Percentiles rank a stretch among this genome's conserved stretches.
Evolutionary conservation across 2,797 vertebrate species (phyloP).

Genomic region (Sebastes itinus): DNA sequence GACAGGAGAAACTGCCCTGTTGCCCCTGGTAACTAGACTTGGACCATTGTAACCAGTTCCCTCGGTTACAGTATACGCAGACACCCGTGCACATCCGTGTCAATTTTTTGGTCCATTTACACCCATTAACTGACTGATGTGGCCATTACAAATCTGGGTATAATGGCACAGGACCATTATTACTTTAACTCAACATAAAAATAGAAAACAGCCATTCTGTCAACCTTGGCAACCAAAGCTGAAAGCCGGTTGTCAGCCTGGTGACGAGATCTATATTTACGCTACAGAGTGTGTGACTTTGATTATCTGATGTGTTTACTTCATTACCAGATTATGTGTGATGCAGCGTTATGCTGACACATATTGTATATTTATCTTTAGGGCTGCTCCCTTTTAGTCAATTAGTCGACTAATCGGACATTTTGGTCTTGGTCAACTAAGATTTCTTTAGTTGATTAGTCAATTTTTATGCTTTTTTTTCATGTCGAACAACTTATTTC

Average conservation of each 20-base stretch:
- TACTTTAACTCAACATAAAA: background rate
- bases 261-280: background rate
- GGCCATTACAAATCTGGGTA: background rate
- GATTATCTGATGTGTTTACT: background rate
- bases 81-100: background rate
- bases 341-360: background rate
- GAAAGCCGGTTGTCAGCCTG: background rate
- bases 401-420: too few relatives aligned
- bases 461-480: too few relatives aligned
- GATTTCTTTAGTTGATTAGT: too few relatives aligned
- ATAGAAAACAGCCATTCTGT: background rate
- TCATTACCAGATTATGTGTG: background rate
- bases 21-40: background rate
- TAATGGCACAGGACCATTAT: background rate
- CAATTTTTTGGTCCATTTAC: background rate
- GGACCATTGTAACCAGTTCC: background rate
- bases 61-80: background rate
- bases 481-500: too few relatives aligned
- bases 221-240: background rate
- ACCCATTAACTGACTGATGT: too few relatives aligned
- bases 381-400: too few relatives aligned
- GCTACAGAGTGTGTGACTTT: background rate
- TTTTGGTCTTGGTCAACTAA: too few relatives aligned
- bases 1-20: background rate
- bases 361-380: background rate